Evolutionary conservation across 1,140 invertebrate species (phyloP), one percentile per base, ranked within the genome.

Genomic region (Paralvinella palmiformis): DNA sequence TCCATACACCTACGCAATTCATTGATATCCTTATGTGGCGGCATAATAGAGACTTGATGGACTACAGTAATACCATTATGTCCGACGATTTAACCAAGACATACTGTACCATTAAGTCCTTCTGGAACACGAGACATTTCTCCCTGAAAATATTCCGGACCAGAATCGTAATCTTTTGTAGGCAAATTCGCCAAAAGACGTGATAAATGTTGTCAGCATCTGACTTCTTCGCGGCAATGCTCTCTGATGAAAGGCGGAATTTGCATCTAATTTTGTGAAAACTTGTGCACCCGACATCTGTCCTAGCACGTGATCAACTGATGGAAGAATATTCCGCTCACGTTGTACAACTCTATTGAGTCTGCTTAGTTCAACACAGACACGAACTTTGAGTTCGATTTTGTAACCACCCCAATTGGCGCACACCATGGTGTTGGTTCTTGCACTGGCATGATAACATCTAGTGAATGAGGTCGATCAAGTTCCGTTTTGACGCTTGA

Each of bases 381-480:
- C 36, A 0, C 66, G 29, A n/a, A 68, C 44, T 55, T 15, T 15
- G 35, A 59, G 63, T 63, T 63, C 22, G 37, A 6, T 60, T 68
- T 68, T 5, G 33, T 15, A 20, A 68, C 64, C 1, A 66, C 64
- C 13, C 48, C 59, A 17, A 68, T 63, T 6, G 22, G 31, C 17
- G 66, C 50, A 27, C 45, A 58, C 67, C 64, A 68, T 20, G 62
- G 59, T 22, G 67, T 68, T 4, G 78, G 73, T 63, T 75, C 61
- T 2, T 32, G 64, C 1, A 75, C 68, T 56, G 62, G 64, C 63
- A 59, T 29, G 41, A 79, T 76, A 10, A 77, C 59, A 24, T 56
- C 64, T n/a, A 44, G 3, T 33, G 67, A 68, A 37, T 65, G 62
- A 48, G 71, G 69, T 48, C 63, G 61, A 10, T 64, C 48, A 3